A percentile compares a stretch with the other conserved stretches of the same genome.
phyloP scores from a whole-genome alignment of 2,113 vertebrate genomes.

The Parotia lawesii region DNA sequence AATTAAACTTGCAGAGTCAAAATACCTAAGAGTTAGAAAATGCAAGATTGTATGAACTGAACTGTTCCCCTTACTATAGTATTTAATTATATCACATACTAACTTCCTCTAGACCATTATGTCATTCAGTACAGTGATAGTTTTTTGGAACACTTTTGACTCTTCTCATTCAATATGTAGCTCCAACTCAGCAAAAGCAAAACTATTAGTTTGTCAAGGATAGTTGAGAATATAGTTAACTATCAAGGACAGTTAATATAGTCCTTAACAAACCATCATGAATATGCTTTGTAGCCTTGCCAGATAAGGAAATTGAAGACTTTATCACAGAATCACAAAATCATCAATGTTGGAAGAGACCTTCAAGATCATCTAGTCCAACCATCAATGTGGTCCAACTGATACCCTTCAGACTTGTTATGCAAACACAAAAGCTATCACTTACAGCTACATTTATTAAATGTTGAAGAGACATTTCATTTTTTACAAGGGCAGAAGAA shows the following conservation, averaged over 20 bases:
- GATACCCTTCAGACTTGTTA: not conserved
- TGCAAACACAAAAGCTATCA: not conserved
- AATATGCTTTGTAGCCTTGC: not conserved
- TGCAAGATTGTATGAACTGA: not conserved
- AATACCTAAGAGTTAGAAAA: not conserved
- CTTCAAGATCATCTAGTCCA: not conserved
- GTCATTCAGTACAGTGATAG: not conserved
- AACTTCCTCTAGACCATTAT: not conserved
- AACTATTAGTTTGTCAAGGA: not conserved
- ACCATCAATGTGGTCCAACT: not conserved
- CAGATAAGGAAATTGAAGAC: not conserved
- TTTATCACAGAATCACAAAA: not conserved
- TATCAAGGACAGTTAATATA: not conserved
- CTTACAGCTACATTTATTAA: not conserved
- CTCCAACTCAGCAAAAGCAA: not conserved
- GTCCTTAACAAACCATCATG: not conserved
- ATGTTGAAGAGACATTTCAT: not conserved
- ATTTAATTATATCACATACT: not conserved
- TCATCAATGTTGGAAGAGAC: not conserved
- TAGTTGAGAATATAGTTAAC: not conserved
- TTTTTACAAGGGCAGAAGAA: not conserved
- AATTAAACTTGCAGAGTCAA: not conserved
- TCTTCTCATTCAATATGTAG: not conserved
- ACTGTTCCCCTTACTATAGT: not conserved
- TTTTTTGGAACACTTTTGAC: not conserved